A percentile compares a stretch with the other conserved stretches of the same genome.
Evolutionary conservation across 2,797 vertebrate genomes (phyloP).

Genomic region (Coilia nasus): DNA sequence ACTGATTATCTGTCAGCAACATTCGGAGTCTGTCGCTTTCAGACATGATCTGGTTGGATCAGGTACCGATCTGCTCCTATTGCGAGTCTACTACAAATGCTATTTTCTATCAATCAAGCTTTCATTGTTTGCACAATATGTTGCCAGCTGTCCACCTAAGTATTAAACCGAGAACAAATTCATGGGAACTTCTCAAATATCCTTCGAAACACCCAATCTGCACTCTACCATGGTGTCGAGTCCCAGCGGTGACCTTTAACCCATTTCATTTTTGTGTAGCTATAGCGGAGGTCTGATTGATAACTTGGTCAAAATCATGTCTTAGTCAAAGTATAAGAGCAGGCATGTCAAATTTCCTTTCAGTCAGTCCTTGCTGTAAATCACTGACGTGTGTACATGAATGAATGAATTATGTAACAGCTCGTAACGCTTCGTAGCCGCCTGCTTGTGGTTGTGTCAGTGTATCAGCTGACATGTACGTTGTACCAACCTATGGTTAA

Average conservation of each 20-base stretch:
- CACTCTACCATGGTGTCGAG: background rate
- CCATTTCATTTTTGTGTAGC: background rate
- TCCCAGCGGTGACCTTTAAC: background rate
- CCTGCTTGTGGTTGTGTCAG: background rate
- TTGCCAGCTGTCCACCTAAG: background rate
- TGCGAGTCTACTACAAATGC: background rate
- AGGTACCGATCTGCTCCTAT: background rate
- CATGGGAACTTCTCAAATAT: background rate
- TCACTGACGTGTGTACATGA: background rate
- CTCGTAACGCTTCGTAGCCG: background rate
- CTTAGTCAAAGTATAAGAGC: background rate
- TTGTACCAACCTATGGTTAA: background rate
- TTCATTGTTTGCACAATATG: background rate
- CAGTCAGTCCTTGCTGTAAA: no score
- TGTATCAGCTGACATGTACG: background rate
- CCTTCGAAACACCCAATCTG: background rate
- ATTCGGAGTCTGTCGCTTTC: background rate
- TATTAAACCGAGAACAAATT: background rate
- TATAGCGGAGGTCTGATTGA: no score
- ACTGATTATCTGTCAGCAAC: background rate
- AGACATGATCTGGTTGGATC: background rate
- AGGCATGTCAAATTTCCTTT: background rate
- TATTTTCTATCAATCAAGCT: background rate
- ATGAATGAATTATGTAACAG: constrained; percentile 15
- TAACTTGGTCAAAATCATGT: background rate